phyloP scores from a whole-genome alignment of 1,140 invertebrate species.

The Nomia melanderi region DNA sequence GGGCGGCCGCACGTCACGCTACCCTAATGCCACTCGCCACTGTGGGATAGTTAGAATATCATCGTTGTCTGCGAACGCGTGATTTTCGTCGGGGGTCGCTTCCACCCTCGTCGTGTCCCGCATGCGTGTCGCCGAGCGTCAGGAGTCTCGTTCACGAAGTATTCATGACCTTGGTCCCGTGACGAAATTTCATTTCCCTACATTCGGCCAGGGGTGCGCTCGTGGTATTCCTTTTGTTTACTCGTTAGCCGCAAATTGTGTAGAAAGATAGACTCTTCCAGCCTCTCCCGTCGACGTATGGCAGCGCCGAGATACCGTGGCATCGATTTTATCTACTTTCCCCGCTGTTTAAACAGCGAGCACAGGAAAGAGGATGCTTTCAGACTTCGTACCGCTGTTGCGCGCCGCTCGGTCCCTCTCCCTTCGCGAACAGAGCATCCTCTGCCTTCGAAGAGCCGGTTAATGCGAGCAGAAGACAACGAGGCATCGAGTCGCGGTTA shows the following conservation, averaged over 20 bases:
- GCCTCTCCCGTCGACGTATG: too few relatives aligned
- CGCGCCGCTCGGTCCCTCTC: not conserved
- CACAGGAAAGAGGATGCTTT: not conserved
- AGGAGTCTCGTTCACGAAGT: conserved; percentile 36
- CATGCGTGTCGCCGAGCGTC: conserved; percentile 4
- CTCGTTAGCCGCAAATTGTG: conserved; percentile 12
- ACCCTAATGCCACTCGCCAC: conserved; percentile 57
- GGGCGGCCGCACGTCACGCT: conserved; percentile 53
- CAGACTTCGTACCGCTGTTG: not conserved
- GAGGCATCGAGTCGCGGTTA: not conserved
- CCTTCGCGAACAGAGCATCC: not conserved
- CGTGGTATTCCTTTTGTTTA: conserved; percentile 1
- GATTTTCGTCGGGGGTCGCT: conserved; percentile 33
- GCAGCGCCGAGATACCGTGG: too few relatives aligned
- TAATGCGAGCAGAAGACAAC: conserved; percentile 3
- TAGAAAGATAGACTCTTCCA: not conserved
- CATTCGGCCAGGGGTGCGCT: not conserved
- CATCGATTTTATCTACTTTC: too few relatives aligned
- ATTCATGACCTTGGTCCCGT: conserved; percentile 58
- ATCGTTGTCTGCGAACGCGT: conserved; percentile 57
- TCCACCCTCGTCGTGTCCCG: conserved; percentile 33
- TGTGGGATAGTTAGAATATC: conserved; percentile 78
- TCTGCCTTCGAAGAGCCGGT: not conserved
- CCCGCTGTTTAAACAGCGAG: not conserved
- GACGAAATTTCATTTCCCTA: conserved; percentile 50